Evolutionary conservation across 2,113 vertebrate species (phyloP), one percentile per base, ranked within the genome.

Genomic region (Rousettus leschenaultii): DNA sequence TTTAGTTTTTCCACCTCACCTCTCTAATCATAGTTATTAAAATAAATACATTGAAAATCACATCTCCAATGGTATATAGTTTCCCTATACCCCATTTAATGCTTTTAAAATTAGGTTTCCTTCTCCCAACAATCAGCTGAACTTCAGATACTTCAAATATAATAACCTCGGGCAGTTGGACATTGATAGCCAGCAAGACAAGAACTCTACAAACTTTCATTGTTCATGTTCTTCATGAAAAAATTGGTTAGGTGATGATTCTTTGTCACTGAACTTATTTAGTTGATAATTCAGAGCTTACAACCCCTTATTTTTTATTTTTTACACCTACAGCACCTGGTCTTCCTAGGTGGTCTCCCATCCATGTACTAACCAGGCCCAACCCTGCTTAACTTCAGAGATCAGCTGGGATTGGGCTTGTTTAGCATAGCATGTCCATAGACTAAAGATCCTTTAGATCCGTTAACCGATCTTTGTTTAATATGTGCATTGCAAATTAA

Each of bases 11-110:
- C 74, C 3, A 82, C 26, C 28, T 22, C 19, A 82, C 28, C 15
- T 94, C 30, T 16, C 26, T 59, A 82, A n/a, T 73, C 33, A 68
- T 53, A 92, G 40, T 82, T 91, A 18, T 55, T 93, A 94, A 0
- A 65, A 83, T 77, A 93, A 97, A 94, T 15, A 24, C 33, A 97
- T 15, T 2, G 7, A 97, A 94, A 94, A 95, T n/a, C 18, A 33
- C 3, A 77, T 90, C 43, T 90, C 66, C 68, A 92, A 30, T 65
- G 43, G 9, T 28, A 28, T 51, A 59, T 6, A 96, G 61, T 86
- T 63, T 24, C 91, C 22, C 45, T 89, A 61, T 35, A 96, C 95
- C 51, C 71, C 84, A 93, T 38, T 79, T 53, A 96, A 82, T 91
- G 89, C 16, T 96, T 92, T 61, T 59, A 90, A 38, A 5, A 43